These are phyloP conservation scores for Synanthedon formicaeformis DNA, from an alignment of 2,888 invertebrate species.

Conservation along the genomic window DNA sequence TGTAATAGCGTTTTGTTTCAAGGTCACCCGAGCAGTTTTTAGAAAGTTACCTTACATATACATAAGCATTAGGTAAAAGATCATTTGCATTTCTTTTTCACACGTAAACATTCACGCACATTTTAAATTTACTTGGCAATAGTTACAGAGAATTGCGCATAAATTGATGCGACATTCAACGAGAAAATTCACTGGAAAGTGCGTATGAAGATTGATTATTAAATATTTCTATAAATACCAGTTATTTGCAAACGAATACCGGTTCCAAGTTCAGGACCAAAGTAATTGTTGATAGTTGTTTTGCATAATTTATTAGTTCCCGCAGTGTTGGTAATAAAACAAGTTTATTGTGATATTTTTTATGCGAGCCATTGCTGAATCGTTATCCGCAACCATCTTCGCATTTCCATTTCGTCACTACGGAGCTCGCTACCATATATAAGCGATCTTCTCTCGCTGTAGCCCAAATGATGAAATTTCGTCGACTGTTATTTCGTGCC, in stretches of 20 bases:
- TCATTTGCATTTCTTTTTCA: constrained; percentile 17
- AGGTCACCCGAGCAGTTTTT: constrained; percentile 69
- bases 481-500: constrained; percentile 61
- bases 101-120: too few relatives aligned
- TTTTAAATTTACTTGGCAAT: too few relatives aligned
- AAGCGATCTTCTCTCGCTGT: constrained; percentile 42
- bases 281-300: constrained; percentile 23
- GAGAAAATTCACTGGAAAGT: neutral
- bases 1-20: constrained; percentile 70
- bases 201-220: neutral
- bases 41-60: constrained; percentile 63
- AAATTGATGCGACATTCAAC: too few relatives aligned
- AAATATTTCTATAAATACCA: constrained; percentile 3
- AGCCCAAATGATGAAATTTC: constrained; percentile 65
- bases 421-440: constrained; percentile 33
- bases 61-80: constrained; percentile 43
- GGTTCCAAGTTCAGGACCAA: constrained; percentile 14
- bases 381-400: constrained; percentile 14
- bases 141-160: neutral
- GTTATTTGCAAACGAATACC: constrained; percentile 14
- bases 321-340: neutral
- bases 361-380: neutral
- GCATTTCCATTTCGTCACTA: constrained; percentile 50
- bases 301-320: constrained; percentile 17
- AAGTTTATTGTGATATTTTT: neutral